Base-by-base conservation (phyloP, 2,888 invertebrate species). In the Choristoneura rosaceana region DNA sequence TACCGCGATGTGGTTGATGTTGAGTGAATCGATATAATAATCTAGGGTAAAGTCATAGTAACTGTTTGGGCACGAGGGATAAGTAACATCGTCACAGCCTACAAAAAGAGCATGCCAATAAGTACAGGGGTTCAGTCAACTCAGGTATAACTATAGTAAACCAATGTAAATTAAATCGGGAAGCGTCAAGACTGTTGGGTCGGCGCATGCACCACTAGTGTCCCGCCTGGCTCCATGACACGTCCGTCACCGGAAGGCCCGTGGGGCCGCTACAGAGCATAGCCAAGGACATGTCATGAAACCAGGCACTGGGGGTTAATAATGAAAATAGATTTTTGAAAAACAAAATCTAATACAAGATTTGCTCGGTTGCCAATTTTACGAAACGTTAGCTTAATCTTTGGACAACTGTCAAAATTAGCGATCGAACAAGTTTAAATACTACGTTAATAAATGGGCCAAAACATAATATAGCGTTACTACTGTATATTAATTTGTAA, bases 41-140 rank as follows among this genome's bases (percentile, higher is more conserved):
- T 63, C 61, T 76, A 77, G 69, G 78, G 75, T 71, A 77, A 76
- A 92, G 92, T 92, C 94, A 93, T 92, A 93, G 85, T 89, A 85
- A 93, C 94, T 93, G 94, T 93, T 94, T 92, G 93, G 78, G 78
- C 84, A 86, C 85, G 91, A 91, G 93, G 93, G 92, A 91, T 92
- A 92, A 93, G 93, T 93, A 90, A 90, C 90, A 90, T 90, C 80
- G 89, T 93, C 90, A 91, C 93, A 93, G 93, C 90, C 92, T 93
- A 92, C 85, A 85, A 78, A 80, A 83, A 88, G 85, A 89, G 90
- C 93, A 93, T 93, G 94, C 94, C 88, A 91, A 90, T 89, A 83
- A 84, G 88, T 79, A 74, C 74, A 75, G 84, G 84, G 84, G 86
- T 85, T 83, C 84, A 88, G 87, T 90, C 87, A 89, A 89, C 83